These are phyloP conservation scores for Narcine bancroftii DNA, from an alignment of 2,113 vertebrate genomes.

Conservation along the genomic window DNA sequence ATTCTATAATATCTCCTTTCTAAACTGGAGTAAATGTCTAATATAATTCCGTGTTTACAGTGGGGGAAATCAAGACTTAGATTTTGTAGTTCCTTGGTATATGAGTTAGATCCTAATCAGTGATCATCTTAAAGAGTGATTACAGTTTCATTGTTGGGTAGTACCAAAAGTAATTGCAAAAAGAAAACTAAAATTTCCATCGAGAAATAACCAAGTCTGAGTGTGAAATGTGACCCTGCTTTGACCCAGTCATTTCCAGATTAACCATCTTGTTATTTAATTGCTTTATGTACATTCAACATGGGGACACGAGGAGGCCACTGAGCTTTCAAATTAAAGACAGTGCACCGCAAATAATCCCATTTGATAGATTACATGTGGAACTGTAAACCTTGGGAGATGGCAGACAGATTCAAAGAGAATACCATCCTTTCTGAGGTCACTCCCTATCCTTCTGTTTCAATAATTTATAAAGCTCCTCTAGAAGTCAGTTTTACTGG, in stretches of 20 bases:
- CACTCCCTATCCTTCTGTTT: not conserved
- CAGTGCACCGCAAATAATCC: not conserved
- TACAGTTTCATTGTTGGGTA: not conserved
- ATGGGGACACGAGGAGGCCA: not conserved
- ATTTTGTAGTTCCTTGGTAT: not conserved
- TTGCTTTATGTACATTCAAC: conserved; percentile 19
- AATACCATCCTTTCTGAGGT: not conserved
- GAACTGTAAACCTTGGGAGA: not conserved
- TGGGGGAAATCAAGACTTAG: not conserved
- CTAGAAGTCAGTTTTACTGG: conserved; percentile 1
- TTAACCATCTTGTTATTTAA: conserved; percentile 14
- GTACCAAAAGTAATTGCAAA: not conserved
- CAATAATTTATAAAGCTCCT: not conserved
- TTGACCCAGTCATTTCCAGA: not conserved
- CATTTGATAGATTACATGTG: not conserved
- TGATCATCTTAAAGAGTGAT: not conserved
- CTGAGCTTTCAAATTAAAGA: not conserved
- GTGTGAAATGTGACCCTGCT: not conserved
- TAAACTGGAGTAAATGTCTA: not conserved
- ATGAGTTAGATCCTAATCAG: not conserved
- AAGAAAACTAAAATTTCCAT: not conserved
- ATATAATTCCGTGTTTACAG: not conserved
- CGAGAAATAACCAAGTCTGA: not conserved
- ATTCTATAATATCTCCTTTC: too few relatives aligned
- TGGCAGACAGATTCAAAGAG: not conserved